Conservation (phyloP, 2,888 invertebrate genomes). For the Octonoba sinensis region DNA sequence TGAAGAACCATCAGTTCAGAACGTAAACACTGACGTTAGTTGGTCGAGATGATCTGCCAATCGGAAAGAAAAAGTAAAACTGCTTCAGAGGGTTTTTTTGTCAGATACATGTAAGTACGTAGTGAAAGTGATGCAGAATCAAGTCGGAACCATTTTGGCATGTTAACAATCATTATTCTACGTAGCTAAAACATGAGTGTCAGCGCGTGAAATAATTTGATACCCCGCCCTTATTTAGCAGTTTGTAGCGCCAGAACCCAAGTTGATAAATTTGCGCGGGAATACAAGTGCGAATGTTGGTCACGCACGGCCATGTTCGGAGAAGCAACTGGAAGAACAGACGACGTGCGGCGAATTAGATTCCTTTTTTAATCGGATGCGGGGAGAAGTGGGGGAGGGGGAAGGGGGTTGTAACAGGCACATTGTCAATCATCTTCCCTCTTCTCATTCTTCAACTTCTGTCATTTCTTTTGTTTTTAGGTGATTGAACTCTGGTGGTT, state of each 20-base stretch:
- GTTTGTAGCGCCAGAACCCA: too few relatives aligned
- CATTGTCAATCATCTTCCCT: slow-evolving; percentile 28
- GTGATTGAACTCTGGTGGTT: slow-evolving; percentile 34
- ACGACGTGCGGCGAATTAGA: slow-evolving; percentile 30
- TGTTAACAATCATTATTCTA: neutral
- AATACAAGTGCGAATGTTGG: neutral
- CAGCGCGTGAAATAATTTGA: too few relatives aligned
- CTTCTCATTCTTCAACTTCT: slow-evolving; percentile 6
- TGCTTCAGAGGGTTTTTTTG: too few relatives aligned
- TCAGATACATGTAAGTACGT: slow-evolving; percentile 2
- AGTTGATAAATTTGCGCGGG: slow-evolving; percentile 4
- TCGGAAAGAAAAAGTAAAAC: too few relatives aligned
- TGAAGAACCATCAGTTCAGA: too few relatives aligned
- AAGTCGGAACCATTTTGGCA: neutral
- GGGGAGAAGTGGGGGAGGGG: too few relatives aligned
- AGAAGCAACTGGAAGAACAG: neutral
- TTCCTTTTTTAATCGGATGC: slow-evolving; percentile 15
- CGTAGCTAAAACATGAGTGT: too few relatives aligned
- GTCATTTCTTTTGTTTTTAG: neutral
- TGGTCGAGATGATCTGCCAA: too few relatives aligned
- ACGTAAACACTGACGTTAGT: too few relatives aligned
- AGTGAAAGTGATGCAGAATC: neutral
- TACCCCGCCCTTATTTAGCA: too few relatives aligned
- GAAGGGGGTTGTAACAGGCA: neutral
- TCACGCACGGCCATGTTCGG: slow-evolving; percentile 18